Evolutionary conservation across 2,113 vertebrate genomes (phyloP).

Genomic region (Patagioenas fasciata): DNA sequence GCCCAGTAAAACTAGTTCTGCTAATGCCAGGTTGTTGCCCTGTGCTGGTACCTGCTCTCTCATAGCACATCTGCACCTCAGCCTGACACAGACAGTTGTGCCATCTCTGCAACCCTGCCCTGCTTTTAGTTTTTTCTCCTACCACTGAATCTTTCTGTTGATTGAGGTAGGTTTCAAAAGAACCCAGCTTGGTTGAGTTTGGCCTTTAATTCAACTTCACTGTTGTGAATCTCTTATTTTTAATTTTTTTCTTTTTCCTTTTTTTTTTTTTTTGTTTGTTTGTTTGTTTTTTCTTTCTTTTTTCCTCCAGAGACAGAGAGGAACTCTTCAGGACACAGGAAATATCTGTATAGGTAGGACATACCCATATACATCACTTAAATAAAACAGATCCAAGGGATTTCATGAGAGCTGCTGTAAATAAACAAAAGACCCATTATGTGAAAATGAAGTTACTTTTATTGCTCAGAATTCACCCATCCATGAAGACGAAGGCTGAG

Average conservation of each 20-base stretch:
- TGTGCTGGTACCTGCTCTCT: neutral
- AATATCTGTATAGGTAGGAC: neutral
- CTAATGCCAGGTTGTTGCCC: rapidly evolving
- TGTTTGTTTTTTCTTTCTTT: neutral
- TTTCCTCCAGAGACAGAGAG: neutral
- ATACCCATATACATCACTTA: neutral
- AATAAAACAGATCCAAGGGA: neutral
- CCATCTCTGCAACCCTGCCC: neutral
- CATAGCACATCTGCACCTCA: no score
- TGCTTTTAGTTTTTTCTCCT: neutral
- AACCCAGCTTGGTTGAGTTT: rapidly evolving
- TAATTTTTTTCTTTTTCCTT: neutral
- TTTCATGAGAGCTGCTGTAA: neutral
- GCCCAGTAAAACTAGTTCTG: neutral
- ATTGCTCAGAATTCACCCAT: neutral
- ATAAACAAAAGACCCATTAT: neutral
- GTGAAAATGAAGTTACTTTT: neutral
- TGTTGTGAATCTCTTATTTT: neutral
- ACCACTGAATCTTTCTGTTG: neutral
- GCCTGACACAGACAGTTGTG: neutral
- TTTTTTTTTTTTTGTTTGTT: neutral
- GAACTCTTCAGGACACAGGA: neutral
- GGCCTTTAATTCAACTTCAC: neutral
- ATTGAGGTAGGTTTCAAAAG: neutral
- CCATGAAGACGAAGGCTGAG: neutral